These are phyloP conservation scores for Petrocephalus schoutedeni DNA, from an alignment of 2,797 vertebrate species.

Conservation along the genomic window DNA sequence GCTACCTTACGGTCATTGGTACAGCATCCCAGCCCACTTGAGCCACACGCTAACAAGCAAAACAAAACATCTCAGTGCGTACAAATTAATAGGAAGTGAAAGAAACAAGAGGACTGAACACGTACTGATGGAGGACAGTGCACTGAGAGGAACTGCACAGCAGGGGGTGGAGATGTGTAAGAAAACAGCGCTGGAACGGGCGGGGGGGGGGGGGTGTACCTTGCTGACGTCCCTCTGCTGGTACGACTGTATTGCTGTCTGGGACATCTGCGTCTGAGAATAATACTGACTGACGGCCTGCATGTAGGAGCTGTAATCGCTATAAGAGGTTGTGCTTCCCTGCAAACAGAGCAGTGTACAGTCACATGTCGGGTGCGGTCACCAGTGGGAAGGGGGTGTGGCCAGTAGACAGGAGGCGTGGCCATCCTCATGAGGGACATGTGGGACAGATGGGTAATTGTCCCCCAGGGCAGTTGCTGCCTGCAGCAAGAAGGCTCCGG, in stretches of 20 bases:
- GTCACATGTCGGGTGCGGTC: background rate
- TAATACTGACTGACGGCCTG: constrained; percentile 71
- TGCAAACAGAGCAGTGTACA: constrained; percentile 37
- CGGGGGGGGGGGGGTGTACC: constrained; percentile 45
- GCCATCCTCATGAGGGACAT: background rate
- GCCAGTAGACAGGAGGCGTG: background rate
- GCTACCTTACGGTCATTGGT: background rate
- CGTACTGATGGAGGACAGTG: background rate
- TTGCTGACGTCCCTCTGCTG: constrained; percentile 53
- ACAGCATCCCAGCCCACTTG: background rate
- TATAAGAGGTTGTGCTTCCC: constrained; percentile 57
- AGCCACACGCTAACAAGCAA: background rate
- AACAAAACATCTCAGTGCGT: background rate
- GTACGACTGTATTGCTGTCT: constrained; percentile 58
- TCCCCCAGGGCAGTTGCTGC: background rate
- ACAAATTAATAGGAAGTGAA: background rate
- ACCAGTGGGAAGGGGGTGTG: background rate
- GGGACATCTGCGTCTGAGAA: constrained; percentile 59
- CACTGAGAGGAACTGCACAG: background rate
- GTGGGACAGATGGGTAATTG: background rate
- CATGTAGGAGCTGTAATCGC: constrained; percentile 70
- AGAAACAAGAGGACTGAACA: background rate
- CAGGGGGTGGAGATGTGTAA: background rate
- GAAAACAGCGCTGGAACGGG: background rate
- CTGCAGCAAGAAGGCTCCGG: background rate